Base-by-base conservation (phyloP, 2,888 invertebrate species). In the Athripsodes cinereus region DNA sequence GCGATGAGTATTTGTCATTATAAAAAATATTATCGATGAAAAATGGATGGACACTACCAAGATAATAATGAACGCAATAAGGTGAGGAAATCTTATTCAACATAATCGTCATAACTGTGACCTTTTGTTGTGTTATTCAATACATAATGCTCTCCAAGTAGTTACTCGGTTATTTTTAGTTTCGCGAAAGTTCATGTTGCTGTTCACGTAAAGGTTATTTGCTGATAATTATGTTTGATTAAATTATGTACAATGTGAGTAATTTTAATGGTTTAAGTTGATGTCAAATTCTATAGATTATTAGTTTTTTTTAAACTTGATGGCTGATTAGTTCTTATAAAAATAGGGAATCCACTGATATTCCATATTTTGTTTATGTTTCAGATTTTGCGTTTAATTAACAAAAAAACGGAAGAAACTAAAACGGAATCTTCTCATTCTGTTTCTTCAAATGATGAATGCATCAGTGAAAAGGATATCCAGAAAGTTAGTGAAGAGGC, bases 151-250 rank as follows among this genome's bases (percentile, higher is more conserved):
- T 52, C 20, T 53, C 20, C 26, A 47, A 47, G 50, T 60, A 22
- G 46, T 58, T 62, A 58, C 54, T 56, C 48, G 48, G 63, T 61
- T 63, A 63, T 63, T 63, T 61, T 53, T 63, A 63, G 63, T 63
- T 34, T 48, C 22, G 22, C n/a, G 26, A 53, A 53, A 58, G 58
- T 62, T 59, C 58, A 57, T 52, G 53, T 34, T 50, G 46, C 35
- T 53, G 20, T 20, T 47, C 48, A 48, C 16, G 26, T 31, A 48
- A 54, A 48, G 52, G 26, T 26, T 26, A 26, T 26, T 26, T 26
- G 26, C 10, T 10, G 10, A 26, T 26, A 6, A 26, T 26, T 26
- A n/a, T n/a, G n/a, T n/a, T 26, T 3, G 26, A 26, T 26, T 26
- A 26, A 26, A 26, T n/a, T n/a, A n/a, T n/a, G n/a, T n/a, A n/a